These are phyloP conservation scores for Gonatopus flavifemur DNA, from an alignment of 1,140 invertebrate species.

Conservation along the genomic window DNA sequence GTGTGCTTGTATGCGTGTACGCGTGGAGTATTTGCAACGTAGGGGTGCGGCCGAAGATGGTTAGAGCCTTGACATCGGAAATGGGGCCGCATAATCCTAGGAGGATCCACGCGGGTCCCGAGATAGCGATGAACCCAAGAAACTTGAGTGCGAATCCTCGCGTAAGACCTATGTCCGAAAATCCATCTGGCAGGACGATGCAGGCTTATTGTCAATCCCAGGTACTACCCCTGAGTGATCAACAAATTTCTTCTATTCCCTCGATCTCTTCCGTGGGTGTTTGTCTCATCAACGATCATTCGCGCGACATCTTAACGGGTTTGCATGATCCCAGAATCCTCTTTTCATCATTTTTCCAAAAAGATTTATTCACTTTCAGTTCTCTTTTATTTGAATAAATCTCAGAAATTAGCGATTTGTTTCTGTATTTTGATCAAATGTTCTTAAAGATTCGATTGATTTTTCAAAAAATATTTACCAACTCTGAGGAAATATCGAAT, in stretches of 20 bases:
- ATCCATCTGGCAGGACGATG: constrained; percentile 24
- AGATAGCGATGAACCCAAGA: constrained; percentile 50
- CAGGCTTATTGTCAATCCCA: constrained; percentile 31
- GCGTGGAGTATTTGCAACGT: not conserved
- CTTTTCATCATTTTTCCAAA: not conserved
- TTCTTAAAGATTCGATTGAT: too few species aligned
- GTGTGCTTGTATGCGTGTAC: not conserved
- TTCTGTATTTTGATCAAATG: too few species aligned
- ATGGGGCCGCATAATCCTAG: constrained; percentile 21
- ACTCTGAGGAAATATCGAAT: too few species aligned
- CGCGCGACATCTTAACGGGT: constrained; percentile 4
- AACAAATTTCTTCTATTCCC: not conserved
- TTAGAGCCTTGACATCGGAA: constrained; percentile 37
- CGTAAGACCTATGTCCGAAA: too few species aligned
- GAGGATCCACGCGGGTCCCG: constrained; percentile 33
- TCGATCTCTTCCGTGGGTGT: not conserved
- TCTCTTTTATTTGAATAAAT: constrained; percentile 10
- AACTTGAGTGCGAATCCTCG: constrained; percentile 30
- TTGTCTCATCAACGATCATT: not conserved
- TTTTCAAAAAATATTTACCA: too few species aligned
- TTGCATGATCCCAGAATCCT: constrained; percentile 4
- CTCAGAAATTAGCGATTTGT: too few species aligned
- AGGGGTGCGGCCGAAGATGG: constrained; percentile 47
- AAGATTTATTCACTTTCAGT: not conserved
- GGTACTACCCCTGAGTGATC: constrained; percentile 21